Percentiles rank a stretch among this genome's conserved stretches.
These are phyloP conservation scores for Lordiphosa clarofinis DNA, from an alignment of 1,140 invertebrate genomes.

Conservation along the genomic window DNA sequence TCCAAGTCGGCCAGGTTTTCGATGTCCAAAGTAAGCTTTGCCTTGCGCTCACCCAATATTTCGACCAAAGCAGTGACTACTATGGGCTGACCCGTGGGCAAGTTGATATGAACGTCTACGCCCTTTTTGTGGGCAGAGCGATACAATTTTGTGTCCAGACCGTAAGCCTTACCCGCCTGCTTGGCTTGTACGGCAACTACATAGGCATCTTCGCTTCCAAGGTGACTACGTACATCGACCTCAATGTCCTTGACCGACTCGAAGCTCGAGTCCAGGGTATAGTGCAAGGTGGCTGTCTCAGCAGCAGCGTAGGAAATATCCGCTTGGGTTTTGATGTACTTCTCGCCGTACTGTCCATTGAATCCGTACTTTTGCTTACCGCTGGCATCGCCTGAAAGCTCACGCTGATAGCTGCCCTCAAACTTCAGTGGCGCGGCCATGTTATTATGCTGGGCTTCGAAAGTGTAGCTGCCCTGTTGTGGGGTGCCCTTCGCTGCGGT, in stretches of 20 bases:
- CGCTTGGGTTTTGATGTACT: conserved; percentile 45
- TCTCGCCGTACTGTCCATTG: conserved; percentile 41
- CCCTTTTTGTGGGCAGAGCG: conserved; percentile 58
- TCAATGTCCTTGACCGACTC: conserved; percentile 82
- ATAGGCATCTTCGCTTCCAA: conserved; percentile 80
- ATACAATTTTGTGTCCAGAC: conserved; percentile 41
- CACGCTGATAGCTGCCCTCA: conserved; percentile 45
- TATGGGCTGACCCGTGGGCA: conserved; percentile 74
- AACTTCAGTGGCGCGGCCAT: conserved; percentile 45
- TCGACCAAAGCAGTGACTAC: conserved; percentile 81
- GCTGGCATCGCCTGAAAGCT: conserved; percentile 23
- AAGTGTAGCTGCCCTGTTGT: conserved; percentile 43
- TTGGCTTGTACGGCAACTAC: conserved; percentile 26
- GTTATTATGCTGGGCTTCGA: conserved; percentile 44
- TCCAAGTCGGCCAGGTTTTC: conserved; percentile 81
- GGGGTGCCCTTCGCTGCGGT: conserved; percentile 32
- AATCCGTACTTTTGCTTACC: conserved; percentile 41
- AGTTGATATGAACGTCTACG: conserved; percentile 27
- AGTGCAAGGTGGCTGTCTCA: conserved; percentile 23
- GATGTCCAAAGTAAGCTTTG: conserved; percentile 81
- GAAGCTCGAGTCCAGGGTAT: conserved; percentile 79
- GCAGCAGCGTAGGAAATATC: conserved; percentile 22
- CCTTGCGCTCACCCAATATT: conserved; percentile 81
- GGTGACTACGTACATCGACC: conserved; percentile 81
- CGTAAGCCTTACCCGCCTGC: conserved; percentile 36